These are phyloP conservation scores for Phalacrocorax brasilianus DNA, from an alignment of 2,113 vertebrate genomes.

Conservation along the genomic window DNA sequence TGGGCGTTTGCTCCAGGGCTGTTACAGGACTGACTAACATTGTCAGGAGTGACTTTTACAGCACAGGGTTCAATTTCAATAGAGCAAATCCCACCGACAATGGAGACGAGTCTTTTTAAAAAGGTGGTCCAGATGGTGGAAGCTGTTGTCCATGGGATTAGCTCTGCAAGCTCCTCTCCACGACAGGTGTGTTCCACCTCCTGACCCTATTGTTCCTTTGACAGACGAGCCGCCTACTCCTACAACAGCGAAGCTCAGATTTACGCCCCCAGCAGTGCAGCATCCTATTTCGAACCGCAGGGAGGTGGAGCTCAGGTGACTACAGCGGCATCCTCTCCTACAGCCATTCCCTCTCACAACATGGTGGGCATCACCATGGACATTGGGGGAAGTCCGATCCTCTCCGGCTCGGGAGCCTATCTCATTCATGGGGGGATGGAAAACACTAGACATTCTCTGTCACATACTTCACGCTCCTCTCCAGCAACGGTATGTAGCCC, in stretches of 20 bases:
- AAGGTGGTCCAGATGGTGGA: fast-evolving
- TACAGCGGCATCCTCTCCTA: conserved; percentile 88
- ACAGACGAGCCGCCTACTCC: conserved; percentile 89
- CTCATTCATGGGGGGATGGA: conserved; percentile 95
- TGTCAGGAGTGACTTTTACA: not conserved
- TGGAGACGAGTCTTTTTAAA: fast-evolving
- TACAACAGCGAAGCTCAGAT: conserved; percentile 93
- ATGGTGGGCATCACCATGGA: conserved; percentile 99
- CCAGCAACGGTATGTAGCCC: conserved; percentile 91
- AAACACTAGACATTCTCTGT: conserved; percentile 86
- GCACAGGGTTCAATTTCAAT: not conserved
- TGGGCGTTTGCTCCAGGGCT: not conserved
- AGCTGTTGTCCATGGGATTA: fast-evolving
- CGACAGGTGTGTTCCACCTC: not conserved
- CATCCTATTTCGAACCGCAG: conserved; percentile 90
- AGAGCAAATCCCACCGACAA: not conserved
- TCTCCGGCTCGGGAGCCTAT: conserved; percentile 92
- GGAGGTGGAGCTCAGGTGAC: conserved; percentile 88
- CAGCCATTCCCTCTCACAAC: conserved; percentile 85
- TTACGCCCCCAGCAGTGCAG: conserved; percentile 85
- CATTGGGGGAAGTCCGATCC: conserved; percentile 88
- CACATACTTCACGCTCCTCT: conserved; percentile 93
- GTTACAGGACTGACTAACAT: fast-evolving
- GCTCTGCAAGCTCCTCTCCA: not conserved
- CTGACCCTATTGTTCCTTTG: conserved; percentile 11